Percentiles rank a stretch among this genome's conserved stretches.
Conservation (phyloP, 2,797 vertebrate genomes). For the Argya squamiceps region DNA sequence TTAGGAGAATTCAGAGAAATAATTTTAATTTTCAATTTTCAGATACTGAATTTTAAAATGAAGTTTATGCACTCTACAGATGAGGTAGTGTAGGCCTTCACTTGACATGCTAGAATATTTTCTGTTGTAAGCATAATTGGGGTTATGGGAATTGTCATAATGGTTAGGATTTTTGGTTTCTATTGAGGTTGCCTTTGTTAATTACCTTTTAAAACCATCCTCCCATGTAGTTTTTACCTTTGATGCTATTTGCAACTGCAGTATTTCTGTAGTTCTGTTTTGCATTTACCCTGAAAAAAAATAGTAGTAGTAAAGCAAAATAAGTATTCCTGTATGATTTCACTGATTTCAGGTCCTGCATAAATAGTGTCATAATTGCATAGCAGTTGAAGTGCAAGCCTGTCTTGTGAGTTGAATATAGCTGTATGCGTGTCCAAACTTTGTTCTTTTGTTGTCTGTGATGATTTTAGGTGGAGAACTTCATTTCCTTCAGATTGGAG, state of each 20-base stretch:
- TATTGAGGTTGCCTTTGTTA: background rate
- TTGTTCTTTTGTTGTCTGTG: conserved; percentile 13
- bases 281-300: background rate
- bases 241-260: background rate
- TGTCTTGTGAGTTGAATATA: background rate
- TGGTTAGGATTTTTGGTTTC: background rate
- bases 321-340: background rate
- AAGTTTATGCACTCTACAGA: background rate
- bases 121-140: background rate
- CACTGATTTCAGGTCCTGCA: background rate
- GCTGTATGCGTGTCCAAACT: background rate
- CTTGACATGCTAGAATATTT: background rate
- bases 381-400: background rate
- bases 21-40: background rate
- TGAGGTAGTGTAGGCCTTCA: background rate
- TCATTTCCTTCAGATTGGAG: conserved; percentile 99
- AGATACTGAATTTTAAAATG: background rate
- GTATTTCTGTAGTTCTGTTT: background rate
- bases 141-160: background rate
- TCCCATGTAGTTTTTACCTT: background rate
- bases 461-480: conserved; percentile 91
- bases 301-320: background rate
- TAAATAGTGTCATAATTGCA: background rate
- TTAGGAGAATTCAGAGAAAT: background rate
- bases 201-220: background rate